Evolutionary conservation across 1,140 invertebrate species (phyloP).

Genomic region (Ooceraea biroi): DNA sequence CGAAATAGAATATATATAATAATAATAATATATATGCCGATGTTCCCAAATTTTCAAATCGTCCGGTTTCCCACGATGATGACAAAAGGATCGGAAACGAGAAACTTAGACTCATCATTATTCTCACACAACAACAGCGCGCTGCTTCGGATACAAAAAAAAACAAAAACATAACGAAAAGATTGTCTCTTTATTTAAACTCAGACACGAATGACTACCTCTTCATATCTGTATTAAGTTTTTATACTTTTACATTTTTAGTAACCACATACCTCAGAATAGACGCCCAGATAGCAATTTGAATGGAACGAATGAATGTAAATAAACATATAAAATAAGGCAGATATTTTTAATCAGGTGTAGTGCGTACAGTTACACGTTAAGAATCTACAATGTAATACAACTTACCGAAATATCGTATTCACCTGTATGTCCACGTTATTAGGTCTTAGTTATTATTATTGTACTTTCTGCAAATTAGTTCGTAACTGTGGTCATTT

Average conservation of each 20-base stretch:
- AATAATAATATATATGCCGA: slow-evolving; percentile 26
- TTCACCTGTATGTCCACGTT: slow-evolving; percentile 69
- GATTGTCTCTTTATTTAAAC: slow-evolving; percentile 73
- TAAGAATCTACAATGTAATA: slow-evolving; percentile 59
- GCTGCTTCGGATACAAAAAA: slow-evolving; percentile 41
- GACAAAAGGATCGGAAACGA: slow-evolving; percentile 42
- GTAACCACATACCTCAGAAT: slow-evolving; percentile 85
- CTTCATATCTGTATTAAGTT: slow-evolving; percentile 85
- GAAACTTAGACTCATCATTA: slow-evolving; percentile 63
- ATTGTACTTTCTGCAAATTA: slow-evolving; percentile 72
- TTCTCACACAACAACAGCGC: slow-evolving; percentile 57
- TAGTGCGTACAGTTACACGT: slow-evolving; percentile 58
- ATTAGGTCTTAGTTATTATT: slow-evolving; percentile 69
- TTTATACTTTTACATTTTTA: slow-evolving; percentile 86
- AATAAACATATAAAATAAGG: slow-evolving; percentile 69
- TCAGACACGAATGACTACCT: slow-evolving; percentile 83
- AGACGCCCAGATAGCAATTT: slow-evolving; percentile 77
- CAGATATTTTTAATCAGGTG: slow-evolving; percentile 62
- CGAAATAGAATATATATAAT: slow-evolving; percentile 50
- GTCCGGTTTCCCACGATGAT: slow-evolving; percentile 72
- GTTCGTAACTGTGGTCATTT: slow-evolving; percentile 67
- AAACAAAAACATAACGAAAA: slow-evolving; percentile 54
- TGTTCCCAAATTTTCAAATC: slow-evolving; percentile 82
- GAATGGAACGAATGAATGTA: slow-evolving; percentile 72
- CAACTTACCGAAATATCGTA: slow-evolving; percentile 71